Base-by-base conservation (phyloP, 2,797 vertebrate species). In the Sebastes trivittatus region DNA sequence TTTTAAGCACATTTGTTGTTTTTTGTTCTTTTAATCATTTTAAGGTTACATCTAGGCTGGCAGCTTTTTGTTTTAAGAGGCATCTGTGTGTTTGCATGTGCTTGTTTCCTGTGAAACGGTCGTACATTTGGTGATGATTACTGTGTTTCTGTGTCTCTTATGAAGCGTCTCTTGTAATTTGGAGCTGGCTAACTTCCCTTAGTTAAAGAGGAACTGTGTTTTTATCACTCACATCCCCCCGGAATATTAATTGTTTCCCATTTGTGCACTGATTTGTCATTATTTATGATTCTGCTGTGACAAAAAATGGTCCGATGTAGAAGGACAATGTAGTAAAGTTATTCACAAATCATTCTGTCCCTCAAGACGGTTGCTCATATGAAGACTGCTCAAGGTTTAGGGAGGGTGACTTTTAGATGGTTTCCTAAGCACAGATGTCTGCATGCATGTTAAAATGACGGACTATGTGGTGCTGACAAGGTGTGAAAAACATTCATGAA, bases 221-320 rank as follows among this genome's bases (percentile, higher is more conserved):
- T 76, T 78, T 61, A 75, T 76, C 59, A 36, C 63, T 74, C 42
- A 36, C 20, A 14, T 63, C 32, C 49, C 30, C 0, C 62, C 23
- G 55, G 36, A 78, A 66, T 60, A 81, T 75, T 55, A 80, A 83
- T 60, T 3, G 8, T 49, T 55, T 75, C 66, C 73, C 75, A 38
- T 68, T 29, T 36, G 68, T 68, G 59, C 27, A 54, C 52, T 1
- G 1, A 38, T 71, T 61, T 63, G 54, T 76, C 72, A n/a, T 73
- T 72, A 77, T 86, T 85, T 81, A 63, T 68, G 6, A 42, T 78
- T 82, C 25, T 70, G 52, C 62, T 71, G 25, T 77, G 76, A 72
- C 52, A 34, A 11, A 16, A 58, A 32, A 70, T n/a, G 20, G 25
- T 49, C 23, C 6, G 1, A 18, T 58, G 49, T 34, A 34, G 30